These are phyloP conservation scores for Aphelocoma californica DNA, from an alignment of 2,797 vertebrate genomes.

Conservation along the genomic window DNA sequence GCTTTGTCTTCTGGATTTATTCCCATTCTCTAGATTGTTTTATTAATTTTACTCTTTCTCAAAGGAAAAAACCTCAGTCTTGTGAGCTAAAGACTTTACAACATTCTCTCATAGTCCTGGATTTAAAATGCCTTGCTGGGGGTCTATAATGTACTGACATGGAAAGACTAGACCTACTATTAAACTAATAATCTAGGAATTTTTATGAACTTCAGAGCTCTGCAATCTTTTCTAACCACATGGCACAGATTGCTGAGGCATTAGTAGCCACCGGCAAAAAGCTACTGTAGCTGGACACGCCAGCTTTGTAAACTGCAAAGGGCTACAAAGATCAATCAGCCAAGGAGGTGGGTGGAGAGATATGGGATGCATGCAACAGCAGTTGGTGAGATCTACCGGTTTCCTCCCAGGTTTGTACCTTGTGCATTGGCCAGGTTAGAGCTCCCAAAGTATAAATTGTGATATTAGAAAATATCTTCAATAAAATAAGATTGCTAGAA, in stretches of 20 bases:
- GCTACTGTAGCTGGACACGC: not conserved
- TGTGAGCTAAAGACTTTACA: slow-evolving; percentile 38
- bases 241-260: not conserved
- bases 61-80: not conserved
- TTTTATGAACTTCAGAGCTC: slow-evolving; percentile 48
- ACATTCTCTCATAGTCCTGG: slow-evolving; percentile 14
- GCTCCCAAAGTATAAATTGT: not conserved
- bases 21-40: slow-evolving; percentile 33
- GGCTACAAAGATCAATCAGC: not conserved
- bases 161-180: slow-evolving; percentile 29
- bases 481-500: not conserved
- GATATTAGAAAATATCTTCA: not conserved
- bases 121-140: not conserved
- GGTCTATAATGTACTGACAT: slow-evolving; percentile 8
- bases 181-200: slow-evolving; percentile 43
- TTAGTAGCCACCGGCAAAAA: not conserved
- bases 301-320: not conserved
- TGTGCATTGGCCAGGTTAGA: not conserved
- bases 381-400: not conserved
- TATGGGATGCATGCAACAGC: not conserved
- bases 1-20: slow-evolving; percentile 20
- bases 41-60: slow-evolving; percentile 50
- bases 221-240: not conserved
- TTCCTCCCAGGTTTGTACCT: not conserved
- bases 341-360: not conserved